Conservation (phyloP, 2,888 invertebrate species). For the Girardia tigrina region DNA sequence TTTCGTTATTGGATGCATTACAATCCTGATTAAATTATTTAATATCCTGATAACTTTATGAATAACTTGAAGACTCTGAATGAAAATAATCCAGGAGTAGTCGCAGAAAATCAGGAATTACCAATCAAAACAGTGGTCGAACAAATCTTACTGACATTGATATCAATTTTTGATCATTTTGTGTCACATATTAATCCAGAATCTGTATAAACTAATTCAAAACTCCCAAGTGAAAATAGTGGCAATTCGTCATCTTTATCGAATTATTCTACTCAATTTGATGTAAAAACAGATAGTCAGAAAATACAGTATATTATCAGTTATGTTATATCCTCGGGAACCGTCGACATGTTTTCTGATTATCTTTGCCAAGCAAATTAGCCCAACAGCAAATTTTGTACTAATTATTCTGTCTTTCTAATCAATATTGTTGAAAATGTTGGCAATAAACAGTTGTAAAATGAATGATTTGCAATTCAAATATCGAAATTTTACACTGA, state of each 20-base stretch:
- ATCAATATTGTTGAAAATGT: neutral
- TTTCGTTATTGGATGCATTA: neutral
- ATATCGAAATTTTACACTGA: neutral
- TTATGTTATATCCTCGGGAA: neutral
- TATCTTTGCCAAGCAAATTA: neutral
- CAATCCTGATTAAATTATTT: neutral
- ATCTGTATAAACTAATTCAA: neutral
- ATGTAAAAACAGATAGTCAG: neutral
- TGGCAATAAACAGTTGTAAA: conserved; percentile 8
- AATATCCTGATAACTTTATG: neutral
- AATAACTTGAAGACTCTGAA: neutral
- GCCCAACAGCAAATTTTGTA: conserved; percentile 14
- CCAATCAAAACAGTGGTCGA: neutral
- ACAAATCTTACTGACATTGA: neutral
- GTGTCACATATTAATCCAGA: neutral
- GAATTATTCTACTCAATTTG: neutral
- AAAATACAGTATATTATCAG: conserved; percentile 6
- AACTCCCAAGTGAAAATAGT: neutral
- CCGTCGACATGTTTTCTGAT: conserved; percentile 2
- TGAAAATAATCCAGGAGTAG: neutral
- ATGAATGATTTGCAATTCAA: neutral
- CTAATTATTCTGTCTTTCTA: neutral
- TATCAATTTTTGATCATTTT: neutral
- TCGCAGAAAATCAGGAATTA: neutral
- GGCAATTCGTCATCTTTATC: neutral